phyloP scores from a whole-genome alignment of 2,113 vertebrate species.

The Shinisaurus crocodilurus region DNA sequence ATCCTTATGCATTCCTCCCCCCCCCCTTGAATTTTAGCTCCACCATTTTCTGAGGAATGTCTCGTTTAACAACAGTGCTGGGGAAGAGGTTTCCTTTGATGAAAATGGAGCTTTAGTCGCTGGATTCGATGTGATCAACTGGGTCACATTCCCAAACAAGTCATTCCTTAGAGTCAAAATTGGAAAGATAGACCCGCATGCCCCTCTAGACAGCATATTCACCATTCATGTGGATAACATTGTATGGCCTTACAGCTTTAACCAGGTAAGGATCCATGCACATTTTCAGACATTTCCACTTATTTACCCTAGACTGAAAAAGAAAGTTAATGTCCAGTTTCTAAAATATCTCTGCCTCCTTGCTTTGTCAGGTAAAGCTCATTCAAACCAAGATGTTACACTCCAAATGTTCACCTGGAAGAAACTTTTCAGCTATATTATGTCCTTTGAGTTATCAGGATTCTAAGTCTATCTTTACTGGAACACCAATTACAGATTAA shows the following conservation, averaged over 20 bases:
- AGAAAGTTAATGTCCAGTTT: neutral
- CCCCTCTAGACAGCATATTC: neutral
- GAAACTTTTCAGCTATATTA: neutral
- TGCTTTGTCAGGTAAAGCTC: neutral
- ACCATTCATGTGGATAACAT: neutral
- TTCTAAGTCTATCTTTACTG: neutral
- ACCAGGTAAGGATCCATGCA: neutral
- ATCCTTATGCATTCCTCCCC: no score
- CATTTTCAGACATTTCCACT: neutral
- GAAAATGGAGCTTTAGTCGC: neutral
- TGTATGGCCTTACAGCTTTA: neutral
- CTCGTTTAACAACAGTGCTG: constrained; percentile 13
- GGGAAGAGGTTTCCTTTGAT: constrained; percentile 2
- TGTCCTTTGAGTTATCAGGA: neutral
- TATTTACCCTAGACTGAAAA: neutral
- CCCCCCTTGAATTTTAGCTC: neutral
- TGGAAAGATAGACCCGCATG: neutral
- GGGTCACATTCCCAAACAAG: neutral
- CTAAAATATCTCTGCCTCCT: neutral
- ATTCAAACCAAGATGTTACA: neutral
- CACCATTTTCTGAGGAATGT: neutral
- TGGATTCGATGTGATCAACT: constrained; percentile 1
- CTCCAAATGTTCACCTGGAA: neutral
- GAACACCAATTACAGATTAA: neutral
- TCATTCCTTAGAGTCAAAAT: neutral